phyloP scores from a whole-genome alignment of 2,797 vertebrate genomes.

The Micropoecilia bifurca region DNA sequence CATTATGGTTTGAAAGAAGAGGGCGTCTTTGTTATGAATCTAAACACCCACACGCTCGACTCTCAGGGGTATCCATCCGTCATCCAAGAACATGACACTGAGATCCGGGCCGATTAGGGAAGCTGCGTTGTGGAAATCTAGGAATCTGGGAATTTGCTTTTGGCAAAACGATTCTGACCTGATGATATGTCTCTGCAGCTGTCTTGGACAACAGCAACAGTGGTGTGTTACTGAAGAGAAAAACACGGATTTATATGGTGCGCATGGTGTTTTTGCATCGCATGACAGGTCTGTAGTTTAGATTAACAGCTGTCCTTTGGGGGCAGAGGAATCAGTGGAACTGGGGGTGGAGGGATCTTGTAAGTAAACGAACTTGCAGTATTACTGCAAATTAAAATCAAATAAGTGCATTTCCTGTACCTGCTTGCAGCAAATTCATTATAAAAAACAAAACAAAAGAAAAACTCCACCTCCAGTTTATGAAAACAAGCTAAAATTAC shows the following conservation, averaged over 20 bases:
- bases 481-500: slow-evolving; percentile 63
- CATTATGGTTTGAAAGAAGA: slow-evolving; percentile 42
- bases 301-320: slow-evolving; percentile 10
- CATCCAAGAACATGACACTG: slow-evolving; percentile 67
- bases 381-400: slow-evolving; percentile 23
- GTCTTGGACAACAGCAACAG: slow-evolving; percentile 58
- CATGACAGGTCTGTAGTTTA: neutral
- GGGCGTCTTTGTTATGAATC: slow-evolving; percentile 42
- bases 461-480: slow-evolving; percentile 56
- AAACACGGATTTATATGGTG: slow-evolving; percentile 25
- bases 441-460: neutral
- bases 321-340: neutral
- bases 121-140: slow-evolving; percentile 71
- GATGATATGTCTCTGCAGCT: slow-evolving; percentile 64
- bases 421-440: slow-evolving; percentile 32
- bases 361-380: slow-evolving; percentile 20
- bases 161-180: slow-evolving; percentile 57
- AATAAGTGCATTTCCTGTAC: slow-evolving; percentile 27
- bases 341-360: neutral
- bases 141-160: slow-evolving; percentile 77
- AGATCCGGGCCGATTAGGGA: slow-evolving; percentile 68
- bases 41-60: slow-evolving; percentile 51
- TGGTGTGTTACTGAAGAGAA: slow-evolving; percentile 62
- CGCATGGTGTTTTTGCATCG: slow-evolving; percentile 7
- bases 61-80: slow-evolving; percentile 54